Conservation (phyloP, 2,113 vertebrate species). For the Crotalus helleri region DNA sequence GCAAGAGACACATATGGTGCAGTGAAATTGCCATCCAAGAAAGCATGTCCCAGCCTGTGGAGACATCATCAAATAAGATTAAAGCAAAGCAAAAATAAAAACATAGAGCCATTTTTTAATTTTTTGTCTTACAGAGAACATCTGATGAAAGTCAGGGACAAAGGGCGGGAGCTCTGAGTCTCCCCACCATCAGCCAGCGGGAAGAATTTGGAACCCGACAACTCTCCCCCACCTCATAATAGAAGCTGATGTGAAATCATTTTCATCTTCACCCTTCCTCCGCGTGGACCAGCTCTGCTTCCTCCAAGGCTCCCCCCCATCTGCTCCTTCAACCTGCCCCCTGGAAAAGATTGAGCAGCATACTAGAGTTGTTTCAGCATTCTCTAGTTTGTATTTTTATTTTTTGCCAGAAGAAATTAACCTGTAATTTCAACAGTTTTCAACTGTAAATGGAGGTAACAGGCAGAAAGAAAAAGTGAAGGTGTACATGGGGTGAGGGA, state of each 20-base stretch:
- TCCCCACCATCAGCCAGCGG: conserved; percentile 80
- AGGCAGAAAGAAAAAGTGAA: background rate
- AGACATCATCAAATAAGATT: conserved; percentile 99
- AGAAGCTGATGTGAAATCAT: conserved; percentile 90
- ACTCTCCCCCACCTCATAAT: conserved; percentile 23
- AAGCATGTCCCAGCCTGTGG: conserved; percentile 98
- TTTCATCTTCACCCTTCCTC: conserved; percentile 94
- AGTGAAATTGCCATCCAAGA: conserved; percentile 96
- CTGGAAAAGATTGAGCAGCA: conserved; percentile 55
- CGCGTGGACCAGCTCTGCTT: conserved; percentile 94
- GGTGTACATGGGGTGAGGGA: background rate
- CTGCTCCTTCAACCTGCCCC: conserved; percentile 81
- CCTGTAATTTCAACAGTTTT: background rate
- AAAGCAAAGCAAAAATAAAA: conserved; percentile 96
- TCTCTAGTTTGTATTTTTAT: background rate
- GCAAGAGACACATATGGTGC: conserved; percentile 93
- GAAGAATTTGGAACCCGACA: conserved; percentile 84
- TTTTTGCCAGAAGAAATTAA: background rate
- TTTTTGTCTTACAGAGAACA: conserved; percentile 80
- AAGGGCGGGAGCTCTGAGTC: conserved; percentile 68
- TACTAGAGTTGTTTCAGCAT: background rate
- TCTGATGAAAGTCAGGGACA: conserved; percentile 86
- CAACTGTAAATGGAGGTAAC: background rate
- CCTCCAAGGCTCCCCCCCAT: conserved; percentile 93
- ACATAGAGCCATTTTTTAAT: conserved; percentile 82